Base-by-base conservation (phyloP, 2,888 invertebrate genomes). In the Aphodius sticticus region DNA sequence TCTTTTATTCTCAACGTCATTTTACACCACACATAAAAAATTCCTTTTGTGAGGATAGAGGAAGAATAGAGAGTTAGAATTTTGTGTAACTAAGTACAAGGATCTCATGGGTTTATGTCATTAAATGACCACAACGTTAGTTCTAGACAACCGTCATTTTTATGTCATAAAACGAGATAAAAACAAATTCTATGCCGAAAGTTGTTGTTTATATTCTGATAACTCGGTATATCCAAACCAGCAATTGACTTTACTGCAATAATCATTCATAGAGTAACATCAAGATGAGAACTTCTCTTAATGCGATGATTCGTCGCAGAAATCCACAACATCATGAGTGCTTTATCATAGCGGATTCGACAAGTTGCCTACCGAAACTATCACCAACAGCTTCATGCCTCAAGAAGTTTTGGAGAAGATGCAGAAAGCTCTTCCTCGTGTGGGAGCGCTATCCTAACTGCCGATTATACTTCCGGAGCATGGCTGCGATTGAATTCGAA, bases 341-440 rank as follows among this genome's bases (percentile, higher is more conserved):
- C 69, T 71, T 35, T 14, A 76, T 80, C 53, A 38, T 12, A 36
- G 72, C 38, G 5, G 70, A 78, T 12, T 80, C 80, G 2, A 76
- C 76, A 15, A 78, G 78, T 38, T 86, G 87, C 80, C 84, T 89
- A 16, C 87, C 87, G 12, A 85, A 86, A 80, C 82, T 89, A 79
- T 86, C 88, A 4, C 89, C 89, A 6, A 87, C 88, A 69, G 86
- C 88, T 2, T 84, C 82, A 37, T 82, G 82, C n/a, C 77, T 82
- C 9, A 79, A 82, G 5, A 86, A 86, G 35, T 81, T 85, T 77
- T 86, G 84, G 71, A 82, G 89, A 69, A 78, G 81, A 9, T 84
- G 87, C 69, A 87, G 86, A 53, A 89, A 89, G 79, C 69, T 84
- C 0, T 83, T 89, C 69, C 83, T 88, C 14, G 86, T 88, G 3